Evolutionary conservation across 2,797 vertebrate species (phyloP).

Genomic region (Cynopterus sphinx): DNA sequence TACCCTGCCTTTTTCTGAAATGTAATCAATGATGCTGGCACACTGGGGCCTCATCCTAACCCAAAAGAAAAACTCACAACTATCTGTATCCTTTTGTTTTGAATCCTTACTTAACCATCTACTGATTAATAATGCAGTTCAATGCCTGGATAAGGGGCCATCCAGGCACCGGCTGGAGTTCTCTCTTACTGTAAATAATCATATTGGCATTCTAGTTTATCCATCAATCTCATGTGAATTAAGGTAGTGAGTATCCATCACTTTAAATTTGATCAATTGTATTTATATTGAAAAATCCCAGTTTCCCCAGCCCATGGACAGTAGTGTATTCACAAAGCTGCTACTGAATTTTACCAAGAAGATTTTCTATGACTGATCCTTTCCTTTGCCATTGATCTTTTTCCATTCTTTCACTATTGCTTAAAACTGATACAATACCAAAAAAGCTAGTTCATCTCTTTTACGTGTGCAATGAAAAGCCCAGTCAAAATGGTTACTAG

Average conservation of each 20-base stretch:
- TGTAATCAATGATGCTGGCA: not conserved
- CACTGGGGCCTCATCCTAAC: not conserved
- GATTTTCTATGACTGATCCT: not conserved
- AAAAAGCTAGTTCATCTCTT: not conserved
- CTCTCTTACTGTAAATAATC: not conserved
- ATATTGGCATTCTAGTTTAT: not conserved
- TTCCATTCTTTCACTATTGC: not conserved
- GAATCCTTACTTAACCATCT: not conserved
- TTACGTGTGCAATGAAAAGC: not conserved
- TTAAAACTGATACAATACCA: not conserved
- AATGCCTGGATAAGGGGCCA: not conserved
- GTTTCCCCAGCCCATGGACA: not conserved
- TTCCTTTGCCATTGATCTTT: not conserved
- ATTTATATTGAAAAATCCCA: not conserved
- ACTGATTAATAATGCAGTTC: not conserved
- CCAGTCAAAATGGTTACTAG: not conserved
- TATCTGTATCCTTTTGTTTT: not conserved
- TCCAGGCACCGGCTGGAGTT: not conserved
- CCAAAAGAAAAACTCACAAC: not conserved
- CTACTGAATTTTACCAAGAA: not conserved
- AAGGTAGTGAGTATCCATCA: not conserved
- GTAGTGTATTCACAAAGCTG: not conserved
- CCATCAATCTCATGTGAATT: not conserved
- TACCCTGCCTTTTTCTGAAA: not conserved
- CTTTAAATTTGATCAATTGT: constrained; percentile 20